Base-by-base conservation (phyloP, 2,113 vertebrate genomes). In the Glaucomys volans region DNA sequence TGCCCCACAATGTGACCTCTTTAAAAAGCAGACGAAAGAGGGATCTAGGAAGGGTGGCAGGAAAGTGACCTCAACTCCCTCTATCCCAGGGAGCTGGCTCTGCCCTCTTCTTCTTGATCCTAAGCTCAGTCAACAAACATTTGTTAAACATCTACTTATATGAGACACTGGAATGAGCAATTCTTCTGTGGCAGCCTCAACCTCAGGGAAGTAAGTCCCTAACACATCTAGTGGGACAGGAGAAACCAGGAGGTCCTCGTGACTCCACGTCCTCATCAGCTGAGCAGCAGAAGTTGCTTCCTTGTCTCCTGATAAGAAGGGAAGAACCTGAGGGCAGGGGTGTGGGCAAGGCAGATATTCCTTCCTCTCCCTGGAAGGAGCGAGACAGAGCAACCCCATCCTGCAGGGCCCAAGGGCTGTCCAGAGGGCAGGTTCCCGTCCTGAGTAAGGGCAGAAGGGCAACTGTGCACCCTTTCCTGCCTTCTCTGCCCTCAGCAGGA, bases 381-480 rank as follows among this genome's bases (percentile, higher is more conserved):
- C 10, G 4, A 5, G 14, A 87, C 4, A 1, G 10, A 42, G 0
- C 4, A 13, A 14, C 35, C 3, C 10, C 7, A 50, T 2, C 22
- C 35, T 47, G 30, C 2, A 28, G 62, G 30, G 5, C 14, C 54
- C 10, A 2, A 62, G 22, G 8, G 7, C 16, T 4, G 6, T 24
- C 13, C 44, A 28, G 85, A 14, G 42, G 1, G 59, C 26, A 64
- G 16, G 12, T 4, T 32, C 14, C 5, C 4, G 8, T 17, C 22
- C 22, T 24, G n/a, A 13, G n/a, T 32, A 10, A 93, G 64, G 1
- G 6, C 10, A 37, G 17, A 8, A 71, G 14, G 18, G n/a, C 0
- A 0, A 0, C 0, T 22, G 0, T 26, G 17, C 50, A 37, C 12
- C 7, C 28, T 37, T 8, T 30, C 16, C 59, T 47, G 9, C 1